phyloP scores from a whole-genome alignment of 2,888 invertebrate genomes.

The Cenopis cana region DNA sequence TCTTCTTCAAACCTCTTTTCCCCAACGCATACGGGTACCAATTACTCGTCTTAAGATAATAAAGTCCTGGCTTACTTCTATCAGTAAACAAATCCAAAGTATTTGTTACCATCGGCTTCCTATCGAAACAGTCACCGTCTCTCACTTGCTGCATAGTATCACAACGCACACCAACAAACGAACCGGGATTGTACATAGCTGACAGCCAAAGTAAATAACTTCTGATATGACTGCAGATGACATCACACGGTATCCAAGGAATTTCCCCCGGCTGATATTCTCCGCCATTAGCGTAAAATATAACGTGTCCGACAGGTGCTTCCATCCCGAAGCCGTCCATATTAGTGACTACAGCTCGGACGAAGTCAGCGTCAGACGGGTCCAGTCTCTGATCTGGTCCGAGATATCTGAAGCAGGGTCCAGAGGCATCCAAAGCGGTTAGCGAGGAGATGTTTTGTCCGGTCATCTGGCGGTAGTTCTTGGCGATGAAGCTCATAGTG shows the following conservation, averaged over 20 bases:
- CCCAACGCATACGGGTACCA: conserved; percentile 53
- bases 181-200: conserved; percentile 56
- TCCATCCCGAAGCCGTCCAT: conserved; percentile 51
- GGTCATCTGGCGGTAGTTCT: conserved; percentile 48
- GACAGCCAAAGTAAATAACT: conserved; percentile 59
- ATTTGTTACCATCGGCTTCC: conserved; percentile 55
- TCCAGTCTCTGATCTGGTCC: conserved; percentile 50
- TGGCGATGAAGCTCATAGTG: conserved; percentile 53
- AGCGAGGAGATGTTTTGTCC: conserved; percentile 49
- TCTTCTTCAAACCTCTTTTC: conserved; percentile 61
- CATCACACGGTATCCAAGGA: conserved; percentile 57
- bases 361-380: conserved; percentile 51
- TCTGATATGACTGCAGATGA: conserved; percentile 61
- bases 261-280: conserved; percentile 64
- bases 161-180: conserved; percentile 62
- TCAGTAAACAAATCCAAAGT: conserved; percentile 53
- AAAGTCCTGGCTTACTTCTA: conserved; percentile 56
- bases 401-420: conserved; percentile 51
- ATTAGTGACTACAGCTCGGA: conserved; percentile 49
- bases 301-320: conserved; percentile 50
- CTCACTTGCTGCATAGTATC: conserved; percentile 63
- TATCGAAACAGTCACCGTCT: conserved; percentile 57
- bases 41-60: conserved; percentile 55
- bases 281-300: conserved; percentile 55
- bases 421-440: conserved; percentile 51